These are phyloP conservation scores for Xenus cinereus DNA, from an alignment of 2,113 vertebrate species.

Conservation along the genomic window DNA sequence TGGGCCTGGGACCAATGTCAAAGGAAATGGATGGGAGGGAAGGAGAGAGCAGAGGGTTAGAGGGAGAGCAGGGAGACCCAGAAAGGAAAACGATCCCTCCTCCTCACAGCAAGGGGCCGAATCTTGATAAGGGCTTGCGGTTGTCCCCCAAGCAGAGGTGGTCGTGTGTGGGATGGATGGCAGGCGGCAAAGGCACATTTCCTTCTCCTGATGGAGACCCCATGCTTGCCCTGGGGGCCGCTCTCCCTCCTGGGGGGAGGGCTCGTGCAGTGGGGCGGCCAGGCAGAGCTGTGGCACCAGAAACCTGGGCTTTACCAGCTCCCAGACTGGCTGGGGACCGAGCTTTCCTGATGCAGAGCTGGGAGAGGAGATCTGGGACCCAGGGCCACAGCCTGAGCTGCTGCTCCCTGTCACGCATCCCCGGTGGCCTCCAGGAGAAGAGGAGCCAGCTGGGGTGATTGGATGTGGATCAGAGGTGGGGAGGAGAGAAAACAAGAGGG, in stretches of 20 bases:
- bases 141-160: neutral
- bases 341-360: constrained; percentile 36
- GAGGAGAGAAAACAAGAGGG: neutral
- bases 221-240: neutral
- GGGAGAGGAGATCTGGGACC: constrained; percentile 21
- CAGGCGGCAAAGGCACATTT: neutral
- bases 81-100: constrained; percentile 13
- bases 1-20: constrained; percentile 76
- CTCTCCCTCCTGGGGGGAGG: constrained; percentile 22
- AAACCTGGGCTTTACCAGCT: constrained; percentile 61
- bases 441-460: constrained; percentile 5
- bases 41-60: constrained; percentile 41
- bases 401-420: constrained; percentile 2
- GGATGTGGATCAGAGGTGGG: neutral
- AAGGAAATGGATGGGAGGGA: constrained; percentile 76
- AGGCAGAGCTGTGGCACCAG: constrained; percentile 25
- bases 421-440: neutral
- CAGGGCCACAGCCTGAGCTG: neutral
- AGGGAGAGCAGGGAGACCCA: neutral
- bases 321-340: neutral
- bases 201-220: constrained; percentile 25
- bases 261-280: neutral
- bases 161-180: neutral
- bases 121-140: constrained; percentile 24
- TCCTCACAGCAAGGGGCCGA: neutral